These are phyloP conservation scores for Chloroclysta siterata DNA, from an alignment of 2,888 invertebrate genomes.

Conservation along the genomic window DNA sequence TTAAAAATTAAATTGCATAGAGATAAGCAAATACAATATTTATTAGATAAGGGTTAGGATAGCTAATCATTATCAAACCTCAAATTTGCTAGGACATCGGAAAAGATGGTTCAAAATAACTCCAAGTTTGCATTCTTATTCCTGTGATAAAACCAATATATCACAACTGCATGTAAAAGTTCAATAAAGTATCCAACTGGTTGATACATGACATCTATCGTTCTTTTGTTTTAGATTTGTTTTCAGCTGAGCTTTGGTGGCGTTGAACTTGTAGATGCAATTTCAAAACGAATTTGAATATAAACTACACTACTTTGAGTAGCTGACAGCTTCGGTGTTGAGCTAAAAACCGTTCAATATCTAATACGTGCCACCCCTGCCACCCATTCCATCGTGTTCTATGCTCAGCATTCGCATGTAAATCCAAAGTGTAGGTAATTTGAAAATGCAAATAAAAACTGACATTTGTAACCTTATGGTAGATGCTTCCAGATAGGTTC, in stretches of 20 bases:
- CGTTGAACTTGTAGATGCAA: constrained; percentile 1
- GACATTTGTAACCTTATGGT: background rate
- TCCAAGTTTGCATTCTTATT: no score
- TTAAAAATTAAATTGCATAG: no score
- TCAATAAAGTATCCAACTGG: no score
- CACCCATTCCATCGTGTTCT: background rate
- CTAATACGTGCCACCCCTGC: constrained; percentile 9
- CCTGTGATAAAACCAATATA: no score
- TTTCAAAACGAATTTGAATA: constrained; percentile 3
- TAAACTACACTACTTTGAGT: background rate
- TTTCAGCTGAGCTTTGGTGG: background rate
- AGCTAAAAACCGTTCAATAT: constrained; percentile 6
- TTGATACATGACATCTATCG: background rate
- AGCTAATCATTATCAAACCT: no score
- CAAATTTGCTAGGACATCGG: no score
- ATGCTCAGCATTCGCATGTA: constrained; percentile 10
- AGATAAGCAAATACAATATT: no score
- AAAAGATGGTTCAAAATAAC: no score
- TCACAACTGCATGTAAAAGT: no score
- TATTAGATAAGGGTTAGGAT: no score
- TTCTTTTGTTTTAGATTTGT: background rate
- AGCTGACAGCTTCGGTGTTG: background rate
- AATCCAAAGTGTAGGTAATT: constrained; percentile 14
- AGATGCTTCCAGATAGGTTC: no score
- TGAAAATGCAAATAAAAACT: constrained; percentile 4